Percentiles rank a stretch among this genome's conserved stretches.
phyloP scores from a whole-genome alignment of 2,888 invertebrate genomes.

The Melangyna quadrimaculata region DNA sequence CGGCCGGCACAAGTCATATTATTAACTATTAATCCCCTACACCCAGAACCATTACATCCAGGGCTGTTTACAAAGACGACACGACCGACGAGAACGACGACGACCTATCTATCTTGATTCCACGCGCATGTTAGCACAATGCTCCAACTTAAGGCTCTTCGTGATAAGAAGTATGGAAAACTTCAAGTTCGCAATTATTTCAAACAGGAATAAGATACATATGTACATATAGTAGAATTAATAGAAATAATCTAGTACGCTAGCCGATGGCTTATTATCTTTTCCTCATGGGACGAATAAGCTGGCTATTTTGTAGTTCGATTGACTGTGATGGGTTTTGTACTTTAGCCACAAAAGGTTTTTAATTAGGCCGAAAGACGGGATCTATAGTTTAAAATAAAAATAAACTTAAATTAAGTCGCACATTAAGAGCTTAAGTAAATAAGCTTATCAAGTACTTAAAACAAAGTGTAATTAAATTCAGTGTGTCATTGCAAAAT shows the following conservation, averaged over 20 bases:
- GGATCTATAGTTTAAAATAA: not conserved
- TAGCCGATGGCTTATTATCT: not conserved
- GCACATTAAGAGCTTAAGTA: not conserved
- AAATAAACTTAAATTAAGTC: not conserved
- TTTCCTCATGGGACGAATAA: not conserved
- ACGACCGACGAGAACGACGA: too few species aligned
- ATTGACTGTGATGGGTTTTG: not conserved
- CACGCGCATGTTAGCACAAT: constrained; percentile 36
- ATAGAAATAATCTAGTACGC: not conserved
- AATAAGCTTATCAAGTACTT: not conserved
- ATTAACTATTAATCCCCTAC: not conserved
- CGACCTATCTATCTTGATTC: not conserved
- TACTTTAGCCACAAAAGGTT: not conserved
- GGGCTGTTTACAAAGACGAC: not conserved
- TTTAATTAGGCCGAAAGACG: not conserved
- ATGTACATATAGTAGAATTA: too few species aligned
- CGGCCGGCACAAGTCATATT: constrained; percentile 8
- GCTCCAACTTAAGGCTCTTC: not conserved
- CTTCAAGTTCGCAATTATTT: constrained; percentile 52
- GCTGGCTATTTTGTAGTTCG: not conserved
- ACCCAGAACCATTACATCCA: not conserved
- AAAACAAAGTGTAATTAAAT: not conserved
- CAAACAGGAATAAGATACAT: not conserved
- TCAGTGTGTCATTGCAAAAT: not conserved
- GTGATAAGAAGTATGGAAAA: constrained; percentile 56